Percentiles rank a stretch among this genome's conserved stretches.
Evolutionary conservation across 2,113 vertebrate species (phyloP).

Genomic region (Athene cunicularia): DNA sequence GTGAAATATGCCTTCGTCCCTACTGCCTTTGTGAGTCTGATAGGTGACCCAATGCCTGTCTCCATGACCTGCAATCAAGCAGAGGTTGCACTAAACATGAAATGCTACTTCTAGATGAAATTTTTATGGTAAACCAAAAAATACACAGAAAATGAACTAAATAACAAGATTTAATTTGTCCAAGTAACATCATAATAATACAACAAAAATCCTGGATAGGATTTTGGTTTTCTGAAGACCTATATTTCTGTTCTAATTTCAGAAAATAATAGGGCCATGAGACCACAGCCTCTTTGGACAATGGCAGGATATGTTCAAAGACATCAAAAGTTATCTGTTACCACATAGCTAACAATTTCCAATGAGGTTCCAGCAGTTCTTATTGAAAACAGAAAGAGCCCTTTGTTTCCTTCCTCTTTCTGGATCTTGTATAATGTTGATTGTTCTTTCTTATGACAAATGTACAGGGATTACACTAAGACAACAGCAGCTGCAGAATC

Average conservation of each 20-base stretch:
- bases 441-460: slow-evolving; percentile 56
- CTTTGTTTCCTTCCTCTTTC: slow-evolving; percentile 62
- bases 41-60: not conserved
- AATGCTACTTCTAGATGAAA: not conserved
- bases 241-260: not conserved
- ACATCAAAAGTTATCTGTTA: slow-evolving; percentile 26
- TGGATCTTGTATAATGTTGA: slow-evolving; percentile 31
- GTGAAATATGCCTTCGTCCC: not conserved
- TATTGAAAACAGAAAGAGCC: slow-evolving; percentile 51
- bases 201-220: not conserved
- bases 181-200: not conserved
- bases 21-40: not conserved
- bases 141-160: not conserved
- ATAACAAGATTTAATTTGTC: not conserved
- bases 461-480: slow-evolving; percentile 16
- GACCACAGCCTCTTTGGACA: not conserved
- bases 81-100: not conserved
- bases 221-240: not conserved
- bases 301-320: slow-evolving; percentile 42
- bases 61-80: not conserved
- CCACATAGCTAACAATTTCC: slow-evolving; percentile 22
- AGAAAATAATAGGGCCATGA: not conserved
- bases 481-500: slow-evolving; percentile 52
- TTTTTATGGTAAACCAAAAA: not conserved
- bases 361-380: slow-evolving; percentile 32